A percentile compares a stretch with the other conserved stretches of the same genome.
Evolutionary conservation across 2,797 vertebrate genomes (phyloP).

Genomic region (Harpagifer antarcticus): DNA sequence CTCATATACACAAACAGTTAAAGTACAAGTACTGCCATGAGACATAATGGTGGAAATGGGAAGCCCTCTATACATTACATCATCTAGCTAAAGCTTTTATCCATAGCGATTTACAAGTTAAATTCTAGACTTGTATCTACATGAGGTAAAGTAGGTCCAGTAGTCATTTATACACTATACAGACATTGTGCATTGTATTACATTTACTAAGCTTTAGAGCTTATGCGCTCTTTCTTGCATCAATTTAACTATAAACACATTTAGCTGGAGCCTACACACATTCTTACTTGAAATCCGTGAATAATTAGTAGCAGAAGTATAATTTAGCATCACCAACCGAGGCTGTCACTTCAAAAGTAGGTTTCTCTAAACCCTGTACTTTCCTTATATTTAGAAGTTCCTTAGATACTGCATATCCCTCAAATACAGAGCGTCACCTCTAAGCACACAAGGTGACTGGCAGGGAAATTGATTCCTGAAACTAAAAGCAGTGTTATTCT

Average conservation of each 20-base stretch:
- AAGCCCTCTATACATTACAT: no score
- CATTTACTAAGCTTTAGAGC: no score
- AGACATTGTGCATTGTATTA: no score
- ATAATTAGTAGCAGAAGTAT: conserved; percentile 5
- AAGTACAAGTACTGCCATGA: no score
- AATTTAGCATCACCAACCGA: conserved; percentile 6
- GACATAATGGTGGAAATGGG: no score
- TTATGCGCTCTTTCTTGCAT: not conserved
- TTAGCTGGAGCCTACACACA: not conserved
- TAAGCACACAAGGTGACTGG: conserved; percentile 13
- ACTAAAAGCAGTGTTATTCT: conserved; percentile 48
- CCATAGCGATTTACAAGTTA: no score
- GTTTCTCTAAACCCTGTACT: not conserved
- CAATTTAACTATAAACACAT: conserved; percentile 5
- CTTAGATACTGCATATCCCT: conserved; percentile 9
- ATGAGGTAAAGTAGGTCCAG: no score
- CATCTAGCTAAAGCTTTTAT: no score
- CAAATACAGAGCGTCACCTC: conserved; percentile 29
- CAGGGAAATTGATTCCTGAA: conserved; percentile 45
- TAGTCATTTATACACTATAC: no score
- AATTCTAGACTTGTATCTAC: no score
- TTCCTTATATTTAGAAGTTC: conserved; percentile 9
- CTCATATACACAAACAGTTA: no score
- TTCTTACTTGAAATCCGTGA: conserved; percentile 11
- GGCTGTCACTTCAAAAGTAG: conserved; percentile 1